Evolutionary conservation across 2,888 invertebrate genomes (phyloP).

Genomic region (Euzophera pinguis): DNA sequence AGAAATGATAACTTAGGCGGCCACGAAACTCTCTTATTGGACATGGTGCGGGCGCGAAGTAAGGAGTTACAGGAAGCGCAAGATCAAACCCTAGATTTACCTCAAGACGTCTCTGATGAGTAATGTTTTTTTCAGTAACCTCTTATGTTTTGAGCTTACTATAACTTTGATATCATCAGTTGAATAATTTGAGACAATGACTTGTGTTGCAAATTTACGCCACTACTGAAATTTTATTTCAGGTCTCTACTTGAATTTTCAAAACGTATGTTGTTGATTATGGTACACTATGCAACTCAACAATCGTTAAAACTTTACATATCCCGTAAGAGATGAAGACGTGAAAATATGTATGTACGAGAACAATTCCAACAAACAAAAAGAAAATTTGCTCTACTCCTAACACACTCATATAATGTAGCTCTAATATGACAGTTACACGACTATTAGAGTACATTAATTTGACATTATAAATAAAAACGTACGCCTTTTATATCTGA

Average conservation of each 20-base stretch:
- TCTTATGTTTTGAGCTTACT: not conserved
- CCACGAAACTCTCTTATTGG: slow-evolving; percentile 52
- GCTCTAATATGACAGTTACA: not conserved
- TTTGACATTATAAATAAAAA: not conserved
- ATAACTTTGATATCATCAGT: too few species aligned
- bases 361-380: not conserved
- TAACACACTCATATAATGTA: not conserved
- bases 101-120: slow-evolving; percentile 44
- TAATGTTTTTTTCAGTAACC: slow-evolving; percentile 20
- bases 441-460: slow-evolving; percentile 2
- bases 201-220: too few species aligned
- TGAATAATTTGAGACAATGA: too few species aligned
- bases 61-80: slow-evolving; percentile 43
- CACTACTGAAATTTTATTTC: too few species aligned
- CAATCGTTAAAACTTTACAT: too few species aligned
- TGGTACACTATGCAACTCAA: too few species aligned
- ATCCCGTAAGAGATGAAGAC: too few species aligned
- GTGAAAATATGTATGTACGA: too few species aligned
- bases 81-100: slow-evolving; percentile 45
- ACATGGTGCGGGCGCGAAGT: slow-evolving; percentile 61
- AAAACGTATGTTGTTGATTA: too few species aligned
- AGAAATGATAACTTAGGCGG: slow-evolving; percentile 41
- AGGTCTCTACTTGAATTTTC: too few species aligned
- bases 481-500: not conserved
- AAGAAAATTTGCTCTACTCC: too few species aligned